phyloP scores from a whole-genome alignment of 2,797 vertebrate genomes.

The Sciurus vulgaris region DNA sequence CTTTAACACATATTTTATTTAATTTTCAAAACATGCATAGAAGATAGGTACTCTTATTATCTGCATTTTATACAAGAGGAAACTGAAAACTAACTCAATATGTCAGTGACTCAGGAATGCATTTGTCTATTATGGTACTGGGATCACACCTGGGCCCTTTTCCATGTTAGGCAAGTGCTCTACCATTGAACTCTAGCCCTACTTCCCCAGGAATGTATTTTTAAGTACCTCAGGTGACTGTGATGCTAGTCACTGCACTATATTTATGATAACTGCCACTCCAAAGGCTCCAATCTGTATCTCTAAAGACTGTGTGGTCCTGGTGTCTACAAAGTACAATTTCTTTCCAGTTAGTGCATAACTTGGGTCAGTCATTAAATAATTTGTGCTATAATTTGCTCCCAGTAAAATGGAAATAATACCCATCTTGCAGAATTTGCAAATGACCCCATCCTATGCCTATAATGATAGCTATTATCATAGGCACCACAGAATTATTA shows the following conservation, averaged over 20 bases:
- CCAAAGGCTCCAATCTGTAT: not conserved
- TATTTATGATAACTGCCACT: not conserved
- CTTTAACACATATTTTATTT: conserved; percentile 4
- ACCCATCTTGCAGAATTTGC: conserved; percentile 24
- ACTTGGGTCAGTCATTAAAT: conserved; percentile 29
- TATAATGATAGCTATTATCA: conserved; percentile 8
- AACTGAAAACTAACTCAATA: conserved; percentile 24
- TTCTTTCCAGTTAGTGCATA: not conserved
- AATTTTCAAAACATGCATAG: conserved; percentile 34
- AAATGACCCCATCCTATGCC: not conserved
- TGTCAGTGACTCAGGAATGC: not conserved
- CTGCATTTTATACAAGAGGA: not conserved
- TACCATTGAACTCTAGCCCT: no score
- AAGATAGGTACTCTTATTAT: not conserved
- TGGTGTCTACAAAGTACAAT: not conserved
- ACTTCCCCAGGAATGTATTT: not conserved
- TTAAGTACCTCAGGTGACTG: not conserved
- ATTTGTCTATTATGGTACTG: no score
- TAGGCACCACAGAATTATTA: not conserved
- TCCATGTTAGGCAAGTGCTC: no score
- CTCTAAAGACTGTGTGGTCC: conserved; percentile 14
- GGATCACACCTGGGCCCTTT: no score
- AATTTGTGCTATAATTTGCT: not conserved
- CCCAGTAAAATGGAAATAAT: not conserved
- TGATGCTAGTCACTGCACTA: not conserved